Evolutionary conservation across 2,888 invertebrate species (phyloP).

Genomic region (Cantharis rufa): DNA sequence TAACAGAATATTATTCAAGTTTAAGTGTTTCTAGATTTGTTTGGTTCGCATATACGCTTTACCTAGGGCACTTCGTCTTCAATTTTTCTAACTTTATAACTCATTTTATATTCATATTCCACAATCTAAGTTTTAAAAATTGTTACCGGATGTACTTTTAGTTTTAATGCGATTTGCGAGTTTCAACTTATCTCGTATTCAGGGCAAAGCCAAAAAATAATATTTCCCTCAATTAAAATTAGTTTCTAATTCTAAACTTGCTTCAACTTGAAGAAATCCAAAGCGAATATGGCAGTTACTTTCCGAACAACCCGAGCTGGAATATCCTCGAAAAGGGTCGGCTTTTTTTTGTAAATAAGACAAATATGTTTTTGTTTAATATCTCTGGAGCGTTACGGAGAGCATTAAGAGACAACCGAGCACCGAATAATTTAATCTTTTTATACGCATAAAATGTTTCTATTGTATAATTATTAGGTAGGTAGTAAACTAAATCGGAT

Average conservation of each 20-base stretch:
- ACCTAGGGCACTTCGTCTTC: slow-evolving; percentile 8
- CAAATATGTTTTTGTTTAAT: neutral
- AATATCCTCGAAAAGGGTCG: neutral
- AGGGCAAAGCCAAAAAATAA: neutral
- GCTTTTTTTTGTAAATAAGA: neutral
- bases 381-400: neutral
- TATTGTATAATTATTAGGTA: neutral
- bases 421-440: neutral
- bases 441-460: neutral
- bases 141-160: neutral
- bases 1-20: slow-evolving; percentile 12
- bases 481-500: neutral
- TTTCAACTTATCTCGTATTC: neutral
- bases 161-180: neutral
- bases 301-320: neutral
- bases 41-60: slow-evolving; percentile 6
- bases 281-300: too few species aligned
- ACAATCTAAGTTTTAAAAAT: neutral
- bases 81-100: slow-evolving; percentile 8
- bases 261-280: neutral
- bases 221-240: neutral
- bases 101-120: neutral
- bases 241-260: neutral
- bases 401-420: neutral
- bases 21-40: slow-evolving; percentile 22